A percentile compares a stretch with the other conserved stretches of the same genome.
Conservation (phyloP, 2,797 vertebrate genomes). For the Cossypha polioptera region DNA sequence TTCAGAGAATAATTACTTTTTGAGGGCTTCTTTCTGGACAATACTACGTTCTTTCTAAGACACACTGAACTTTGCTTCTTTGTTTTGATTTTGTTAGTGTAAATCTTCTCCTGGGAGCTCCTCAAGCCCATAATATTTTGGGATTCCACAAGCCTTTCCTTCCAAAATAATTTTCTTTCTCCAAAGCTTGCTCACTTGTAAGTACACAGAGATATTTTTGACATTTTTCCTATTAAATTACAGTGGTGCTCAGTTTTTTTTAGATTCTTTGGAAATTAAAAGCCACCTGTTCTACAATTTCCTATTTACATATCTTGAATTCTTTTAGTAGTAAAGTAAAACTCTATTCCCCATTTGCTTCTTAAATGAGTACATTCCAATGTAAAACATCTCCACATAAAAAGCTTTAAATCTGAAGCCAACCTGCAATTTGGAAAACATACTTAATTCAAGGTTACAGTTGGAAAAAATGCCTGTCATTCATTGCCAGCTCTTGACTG, state of each 20-base stretch:
- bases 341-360: neutral
- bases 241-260: rapidly evolving
- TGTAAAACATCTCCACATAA: neutral
- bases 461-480: neutral
- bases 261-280: neutral
- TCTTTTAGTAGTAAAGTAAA: neutral
- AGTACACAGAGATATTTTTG: neutral
- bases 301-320: neutral
- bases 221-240: neutral
- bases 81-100: neutral
- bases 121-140: neutral
- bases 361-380: neutral
- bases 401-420: neutral
- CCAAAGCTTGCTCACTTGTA: neutral
- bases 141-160: neutral
- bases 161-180: neutral
- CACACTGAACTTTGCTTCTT: neutral
- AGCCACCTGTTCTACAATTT: neutral
- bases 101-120: neutral
- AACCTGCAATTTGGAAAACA: neutral
- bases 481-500: neutral
- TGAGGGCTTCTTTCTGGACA: neutral
- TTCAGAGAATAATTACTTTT: neutral
- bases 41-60: neutral
- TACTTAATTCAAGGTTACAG: neutral